Conservation (phyloP, 2,113 vertebrate genomes). For the Tapirus terrestris region DNA sequence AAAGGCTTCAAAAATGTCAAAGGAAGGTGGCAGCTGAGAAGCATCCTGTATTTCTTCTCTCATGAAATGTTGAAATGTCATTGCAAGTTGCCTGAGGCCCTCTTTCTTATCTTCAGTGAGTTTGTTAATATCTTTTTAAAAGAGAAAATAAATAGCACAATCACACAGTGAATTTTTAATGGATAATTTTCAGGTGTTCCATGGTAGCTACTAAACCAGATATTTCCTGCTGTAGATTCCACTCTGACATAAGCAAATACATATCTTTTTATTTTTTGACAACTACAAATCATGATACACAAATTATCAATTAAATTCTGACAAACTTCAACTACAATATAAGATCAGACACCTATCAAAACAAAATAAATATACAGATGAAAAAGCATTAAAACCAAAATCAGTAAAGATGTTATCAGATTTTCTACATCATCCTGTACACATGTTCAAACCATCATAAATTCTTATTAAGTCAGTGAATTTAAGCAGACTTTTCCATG, state of each 20-base stretch:
- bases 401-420: background rate
- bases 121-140: conserved; percentile 87
- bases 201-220: conserved; percentile 56
- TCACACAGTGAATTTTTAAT: conserved; percentile 58
- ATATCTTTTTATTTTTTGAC: conserved; percentile 69
- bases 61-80: conserved; percentile 92
- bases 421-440: background rate
- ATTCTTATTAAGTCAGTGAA: background rate
- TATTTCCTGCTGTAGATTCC: conserved; percentile 63
- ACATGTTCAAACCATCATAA: background rate
- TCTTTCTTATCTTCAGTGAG: conserved; percentile 93
- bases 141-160: conserved; percentile 66
- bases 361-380: background rate
- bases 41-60: conserved; percentile 87
- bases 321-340: conserved; percentile 41
- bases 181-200: conserved; percentile 70
- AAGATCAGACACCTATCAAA: conserved; percentile 69
- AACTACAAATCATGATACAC: conserved; percentile 61
- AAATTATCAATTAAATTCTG: conserved; percentile 60
- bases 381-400: conserved; percentile 35
- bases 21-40: conserved; percentile 87
- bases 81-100: conserved; percentile 91
- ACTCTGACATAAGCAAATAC: conserved; percentile 57
- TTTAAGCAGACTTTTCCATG: conserved; percentile 38
- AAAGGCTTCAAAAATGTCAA: conserved; percentile 92